These are phyloP conservation scores for Embidobia sp. DNA, from an alignment of 2,888 invertebrate genomes.

Conservation along the genomic window DNA sequence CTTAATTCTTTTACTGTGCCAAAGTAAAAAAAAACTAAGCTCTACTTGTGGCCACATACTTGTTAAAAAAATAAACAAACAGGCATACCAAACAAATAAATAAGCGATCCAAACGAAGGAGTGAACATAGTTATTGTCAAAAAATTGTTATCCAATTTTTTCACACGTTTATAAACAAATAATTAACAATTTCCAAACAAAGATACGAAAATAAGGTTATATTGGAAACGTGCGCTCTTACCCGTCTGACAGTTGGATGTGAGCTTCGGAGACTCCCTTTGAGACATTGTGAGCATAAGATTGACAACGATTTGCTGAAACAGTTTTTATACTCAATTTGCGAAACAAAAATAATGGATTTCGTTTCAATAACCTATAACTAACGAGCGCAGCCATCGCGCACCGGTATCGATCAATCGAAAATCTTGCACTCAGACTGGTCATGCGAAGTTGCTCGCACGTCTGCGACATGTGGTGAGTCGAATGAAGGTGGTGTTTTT, in stretches of 20 bases:
- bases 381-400: slow-evolving; percentile 68
- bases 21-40: no score
- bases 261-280: not conserved
- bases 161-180: no score
- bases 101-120: no score
- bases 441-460: no score
- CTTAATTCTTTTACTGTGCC: no score
- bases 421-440: not conserved
- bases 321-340: not conserved
- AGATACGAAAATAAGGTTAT: not conserved
- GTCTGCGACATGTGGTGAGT: no score
- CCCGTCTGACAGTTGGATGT: slow-evolving; percentile 83
- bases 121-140: no score
- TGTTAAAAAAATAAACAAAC: no score
- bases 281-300: slow-evolving; percentile 39
- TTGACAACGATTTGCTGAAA: not conserved
- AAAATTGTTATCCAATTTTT: no score
- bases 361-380: slow-evolving; percentile 68
- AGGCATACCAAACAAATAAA: no score
- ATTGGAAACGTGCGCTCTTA: not conserved
- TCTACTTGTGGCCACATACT: no score
- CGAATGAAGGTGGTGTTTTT: not conserved
- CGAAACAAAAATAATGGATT: slow-evolving; percentile 53
- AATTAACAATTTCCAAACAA: no score
- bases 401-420: slow-evolving; percentile 52